phyloP scores from a whole-genome alignment of 2,113 vertebrate genomes.

The Zingel zingel region DNA sequence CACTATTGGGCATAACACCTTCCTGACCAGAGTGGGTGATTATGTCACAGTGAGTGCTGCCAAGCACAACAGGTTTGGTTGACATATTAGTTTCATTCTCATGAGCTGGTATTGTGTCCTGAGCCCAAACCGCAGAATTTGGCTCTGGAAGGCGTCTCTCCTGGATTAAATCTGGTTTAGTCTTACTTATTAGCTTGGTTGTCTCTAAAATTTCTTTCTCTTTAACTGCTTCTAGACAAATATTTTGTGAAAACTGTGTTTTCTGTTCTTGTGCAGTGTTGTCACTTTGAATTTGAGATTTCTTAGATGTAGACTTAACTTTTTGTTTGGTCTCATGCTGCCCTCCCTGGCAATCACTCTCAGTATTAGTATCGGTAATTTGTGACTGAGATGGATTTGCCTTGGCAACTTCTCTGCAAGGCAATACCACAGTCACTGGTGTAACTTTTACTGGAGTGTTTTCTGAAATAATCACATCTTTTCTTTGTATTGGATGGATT shows the following conservation, averaged over 20 bases:
- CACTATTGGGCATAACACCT: background rate
- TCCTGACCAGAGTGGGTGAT: conserved; percentile 21
- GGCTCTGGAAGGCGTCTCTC: conserved; percentile 22
- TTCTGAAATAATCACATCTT: background rate
- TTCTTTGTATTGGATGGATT: background rate
- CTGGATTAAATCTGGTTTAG: conserved; percentile 24
- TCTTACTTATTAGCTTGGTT: conserved; percentile 4
- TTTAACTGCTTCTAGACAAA: background rate
- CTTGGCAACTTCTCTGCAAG: conserved; percentile 1
- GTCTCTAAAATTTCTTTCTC: conserved; percentile 8
- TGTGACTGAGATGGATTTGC: background rate
- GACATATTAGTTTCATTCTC: conserved; percentile 51
- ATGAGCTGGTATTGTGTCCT: conserved; percentile 18
- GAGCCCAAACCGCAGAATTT: background rate
- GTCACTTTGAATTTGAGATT: conserved; percentile 3
- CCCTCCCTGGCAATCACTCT: background rate
- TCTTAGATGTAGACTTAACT: background rate
- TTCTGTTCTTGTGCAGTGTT: conserved; percentile 3
- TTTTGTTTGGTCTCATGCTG: conserved; percentile 8
- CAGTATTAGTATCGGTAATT: background rate
- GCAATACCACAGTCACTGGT: background rate
- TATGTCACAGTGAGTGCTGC: conserved; percentile 13
- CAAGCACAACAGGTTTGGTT: conserved; percentile 44
- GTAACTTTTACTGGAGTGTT: background rate
- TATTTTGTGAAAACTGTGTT: conserved; percentile 6